Base-by-base conservation (phyloP, 2,113 vertebrate genomes). In the Circaetus gallicus region DNA sequence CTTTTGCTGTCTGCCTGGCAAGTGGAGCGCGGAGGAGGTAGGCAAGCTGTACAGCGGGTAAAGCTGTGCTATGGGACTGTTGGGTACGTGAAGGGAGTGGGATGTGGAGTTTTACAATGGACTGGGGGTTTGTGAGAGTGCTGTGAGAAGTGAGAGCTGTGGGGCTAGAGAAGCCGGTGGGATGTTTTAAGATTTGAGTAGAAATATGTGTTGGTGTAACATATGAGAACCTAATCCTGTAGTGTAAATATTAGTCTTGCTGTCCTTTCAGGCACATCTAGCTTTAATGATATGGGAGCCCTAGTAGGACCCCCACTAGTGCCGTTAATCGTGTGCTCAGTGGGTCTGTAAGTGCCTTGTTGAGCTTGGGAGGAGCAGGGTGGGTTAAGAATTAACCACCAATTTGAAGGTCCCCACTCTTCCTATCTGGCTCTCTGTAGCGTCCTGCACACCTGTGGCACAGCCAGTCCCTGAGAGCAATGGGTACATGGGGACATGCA, bases 351-450 rank as follows among this genome's bases (percentile, higher is more conserved):
- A 66, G 32, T 31, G 36, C 82, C 52, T 52, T 62, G 61, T 0
- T 74, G 71, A 93, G 67, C 62, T 34, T 86, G 94, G 93, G 95
- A 95, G 91, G 63, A 92, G 58, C 79, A 86, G 94, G 91, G 92
- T 73, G 90, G 88, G 79, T 55, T 79, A 79, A 82, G 56, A 76
- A 56, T 56, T 92, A 91, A 93, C 52, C 79, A 89, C 63, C 85
- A 73, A 9, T 93, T 59, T 2, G 40, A 94, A 93, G 86, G 80
- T 93, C 89, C 90, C 90, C 90, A 86, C 47, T 97, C 76, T 94
- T 97, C 85, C 87, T 95, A 8, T 92, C 92, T 96, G 95, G 95
- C 95, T 96, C 90, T 92, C 86, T 90, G 85, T 93, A 94, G 96
- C 13, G 74, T 96, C 86, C 88, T 89, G 95, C 86, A 78, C 42